Evolutionary conservation across 2,113 vertebrate genomes (phyloP).

Genomic region (Scopus umbretta): DNA sequence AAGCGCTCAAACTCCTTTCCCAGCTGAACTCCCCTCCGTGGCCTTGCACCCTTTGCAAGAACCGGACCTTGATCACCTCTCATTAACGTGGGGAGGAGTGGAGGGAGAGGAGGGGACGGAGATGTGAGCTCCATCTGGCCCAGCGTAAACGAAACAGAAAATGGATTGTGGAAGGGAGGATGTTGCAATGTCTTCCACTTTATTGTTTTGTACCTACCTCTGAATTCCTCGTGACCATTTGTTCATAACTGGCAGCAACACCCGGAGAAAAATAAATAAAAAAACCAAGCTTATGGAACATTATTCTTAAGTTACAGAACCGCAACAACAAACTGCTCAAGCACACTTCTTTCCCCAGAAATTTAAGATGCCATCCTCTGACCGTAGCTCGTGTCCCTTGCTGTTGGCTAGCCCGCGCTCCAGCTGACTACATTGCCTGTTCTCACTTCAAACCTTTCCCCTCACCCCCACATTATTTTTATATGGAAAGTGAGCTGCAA

Average conservation of each 20-base stretch:
- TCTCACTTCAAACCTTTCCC: not conserved
- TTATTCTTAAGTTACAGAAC: not conserved
- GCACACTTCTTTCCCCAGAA: not conserved
- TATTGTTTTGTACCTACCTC: not conserved
- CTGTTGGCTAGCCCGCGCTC: not conserved
- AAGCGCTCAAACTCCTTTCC: accelerated
- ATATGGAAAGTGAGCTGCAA: not conserved
- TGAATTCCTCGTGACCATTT: not conserved
- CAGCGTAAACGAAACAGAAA: not conserved
- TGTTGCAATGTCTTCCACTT: not conserved
- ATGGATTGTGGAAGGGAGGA: not conserved
- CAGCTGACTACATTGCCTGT: not conserved
- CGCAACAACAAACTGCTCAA: not conserved
- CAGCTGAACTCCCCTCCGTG: not conserved
- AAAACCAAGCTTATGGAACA: not conserved
- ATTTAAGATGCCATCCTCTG: not conserved
- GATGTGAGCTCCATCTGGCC: not conserved
- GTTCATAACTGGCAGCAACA: not conserved
- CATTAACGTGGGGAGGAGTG: accelerated
- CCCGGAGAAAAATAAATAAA: not conserved
- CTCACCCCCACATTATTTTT: not conserved
- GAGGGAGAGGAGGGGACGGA: not conserved
- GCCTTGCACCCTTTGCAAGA: not conserved
- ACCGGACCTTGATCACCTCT: not conserved
- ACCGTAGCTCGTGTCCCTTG: accelerated